Conservation (phyloP, 2,888 invertebrate species). For the Pollenia labialis region DNA sequence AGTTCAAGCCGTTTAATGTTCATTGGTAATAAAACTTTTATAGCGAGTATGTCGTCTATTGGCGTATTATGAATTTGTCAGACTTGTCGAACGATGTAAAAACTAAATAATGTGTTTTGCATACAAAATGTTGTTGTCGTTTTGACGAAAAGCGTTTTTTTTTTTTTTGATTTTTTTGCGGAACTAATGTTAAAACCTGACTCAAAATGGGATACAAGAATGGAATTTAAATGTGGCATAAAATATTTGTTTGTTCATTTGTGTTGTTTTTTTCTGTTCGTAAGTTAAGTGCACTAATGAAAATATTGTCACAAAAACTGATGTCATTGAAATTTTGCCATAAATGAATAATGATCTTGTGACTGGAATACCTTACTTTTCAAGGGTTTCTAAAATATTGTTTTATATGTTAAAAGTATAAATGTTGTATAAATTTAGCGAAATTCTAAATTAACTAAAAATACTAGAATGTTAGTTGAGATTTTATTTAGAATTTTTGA, state of each 20-base stretch:
- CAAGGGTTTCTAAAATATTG: background rate
- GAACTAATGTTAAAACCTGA: slow-evolving; percentile 48
- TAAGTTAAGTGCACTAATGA: slow-evolving; percentile 6
- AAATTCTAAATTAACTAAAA: too few relatives aligned
- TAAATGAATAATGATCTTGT: slow-evolving; percentile 30
- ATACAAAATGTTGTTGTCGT: slow-evolving; percentile 78
- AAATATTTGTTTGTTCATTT: slow-evolving; percentile 3
- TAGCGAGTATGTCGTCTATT: slow-evolving; percentile 4
- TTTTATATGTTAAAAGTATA: too few relatives aligned
- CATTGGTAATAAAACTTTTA: slow-evolving; percentile 40
- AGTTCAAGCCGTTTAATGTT: slow-evolving; percentile 52
- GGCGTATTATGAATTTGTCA: slow-evolving; percentile 36
- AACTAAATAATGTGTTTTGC: slow-evolving; percentile 85
- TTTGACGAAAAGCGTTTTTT: slow-evolving; percentile 16
- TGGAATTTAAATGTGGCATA: slow-evolving; percentile 53
- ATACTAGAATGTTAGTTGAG: too few relatives aligned
- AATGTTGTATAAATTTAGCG: too few relatives aligned
- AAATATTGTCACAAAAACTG: background rate
- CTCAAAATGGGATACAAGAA: slow-evolving; percentile 51
- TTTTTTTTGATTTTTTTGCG: slow-evolving; percentile 41
- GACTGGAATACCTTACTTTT: background rate
- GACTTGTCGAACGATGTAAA: slow-evolving; percentile 38
- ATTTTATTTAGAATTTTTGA: too few relatives aligned
- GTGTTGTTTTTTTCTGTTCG: background rate
- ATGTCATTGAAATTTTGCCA: slow-evolving; percentile 33